Evolutionary conservation across 2,797 vertebrate species (phyloP), one percentile per base, ranked within the genome.

Genomic region (Morus bassanus): DNA sequence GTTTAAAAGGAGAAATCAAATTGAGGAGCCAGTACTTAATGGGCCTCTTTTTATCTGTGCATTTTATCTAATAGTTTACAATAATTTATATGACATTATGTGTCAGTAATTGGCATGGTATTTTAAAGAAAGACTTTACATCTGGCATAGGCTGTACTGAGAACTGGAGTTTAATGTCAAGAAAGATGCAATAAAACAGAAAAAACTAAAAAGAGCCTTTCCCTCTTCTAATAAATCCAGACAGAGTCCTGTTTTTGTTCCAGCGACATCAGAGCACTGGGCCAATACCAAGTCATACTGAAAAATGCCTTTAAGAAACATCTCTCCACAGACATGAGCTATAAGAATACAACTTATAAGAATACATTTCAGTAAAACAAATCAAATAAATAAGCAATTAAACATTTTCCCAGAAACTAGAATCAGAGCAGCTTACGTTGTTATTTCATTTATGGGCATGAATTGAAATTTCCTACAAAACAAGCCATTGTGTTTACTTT

Each of bases 211-310:
- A 84, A 46, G 67, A 88, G 56, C 50, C 64, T 68, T 91, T 74
- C 37, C 50, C 28, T 15, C 50, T 91, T 80, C 78, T 87, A 92
- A 94, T 93, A 95, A 95, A 96, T 94, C 60, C 83, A 93, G 93
- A 88, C 60, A 79, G 54, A 90, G 79, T 54, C 63, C 69, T 95
- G 95, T 72, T 96, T 96, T 88, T 94, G 54, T 93, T 95, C 93
- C 88, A 94, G 63, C 95, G 95, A 95, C 95, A 97, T 96, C 92
- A 97, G 88, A 95, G 37, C 54, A 83, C 88, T 96, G 95, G 95
- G 90, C 46, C 0, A 0, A 57, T 35, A 95, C 96, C 95, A 97
- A 95, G 67, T 39, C 22, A 83, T 87, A 87, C 83, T 85, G 57
- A 90, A 95, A 96, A 88, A 89, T 12, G 3, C n/a, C 85, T 91